Evolutionary conservation across 2,888 invertebrate genomes (phyloP).

Genomic region (Scaptomyza caliginosa): DNA sequence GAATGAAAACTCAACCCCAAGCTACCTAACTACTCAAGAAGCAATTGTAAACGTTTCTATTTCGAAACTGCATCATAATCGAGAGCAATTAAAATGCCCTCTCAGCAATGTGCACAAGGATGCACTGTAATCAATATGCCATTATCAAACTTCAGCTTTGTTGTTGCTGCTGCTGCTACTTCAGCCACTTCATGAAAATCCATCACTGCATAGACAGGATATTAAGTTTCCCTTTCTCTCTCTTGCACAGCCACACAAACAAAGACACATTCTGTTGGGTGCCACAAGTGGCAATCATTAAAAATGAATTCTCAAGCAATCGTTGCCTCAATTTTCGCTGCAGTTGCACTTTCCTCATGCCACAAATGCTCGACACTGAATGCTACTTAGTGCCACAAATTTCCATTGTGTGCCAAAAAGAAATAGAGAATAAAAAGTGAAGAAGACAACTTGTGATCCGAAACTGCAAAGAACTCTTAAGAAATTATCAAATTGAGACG

Average conservation of each 20-base stretch:
- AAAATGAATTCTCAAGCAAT: conserved; percentile 53
- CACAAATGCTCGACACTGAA: conserved; percentile 47
- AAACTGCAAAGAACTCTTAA: conserved; percentile 50
- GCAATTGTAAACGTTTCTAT: conserved; percentile 14
- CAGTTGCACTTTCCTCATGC: conserved; percentile 19
- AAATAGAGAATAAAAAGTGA: conserved; percentile 1
- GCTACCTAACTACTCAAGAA: background rate
- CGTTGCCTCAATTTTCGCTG: conserved; percentile 27
- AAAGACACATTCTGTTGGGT: background rate
- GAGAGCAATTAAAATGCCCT: conserved; percentile 17
- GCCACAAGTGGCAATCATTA: conserved; percentile 62
- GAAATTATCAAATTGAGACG: conserved; percentile 69
- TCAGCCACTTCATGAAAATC: conserved; percentile 22
- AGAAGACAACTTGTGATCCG: conserved; percentile 28
- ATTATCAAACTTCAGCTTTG: conserved; percentile 34
- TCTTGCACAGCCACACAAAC: too few species aligned
- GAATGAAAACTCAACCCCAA: background rate
- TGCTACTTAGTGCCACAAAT: conserved; percentile 48
- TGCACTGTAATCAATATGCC: conserved; percentile 42
- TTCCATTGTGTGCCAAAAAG: conserved; percentile 31
- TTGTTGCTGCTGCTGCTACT: background rate
- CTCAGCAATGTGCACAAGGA: background rate
- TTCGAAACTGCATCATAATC: conserved; percentile 30
- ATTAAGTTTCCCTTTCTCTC: conserved; percentile 2
- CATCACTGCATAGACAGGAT: conserved; percentile 17